phyloP scores from a whole-genome alignment of 2,797 vertebrate genomes.

The Macropus fuliginosus region DNA sequence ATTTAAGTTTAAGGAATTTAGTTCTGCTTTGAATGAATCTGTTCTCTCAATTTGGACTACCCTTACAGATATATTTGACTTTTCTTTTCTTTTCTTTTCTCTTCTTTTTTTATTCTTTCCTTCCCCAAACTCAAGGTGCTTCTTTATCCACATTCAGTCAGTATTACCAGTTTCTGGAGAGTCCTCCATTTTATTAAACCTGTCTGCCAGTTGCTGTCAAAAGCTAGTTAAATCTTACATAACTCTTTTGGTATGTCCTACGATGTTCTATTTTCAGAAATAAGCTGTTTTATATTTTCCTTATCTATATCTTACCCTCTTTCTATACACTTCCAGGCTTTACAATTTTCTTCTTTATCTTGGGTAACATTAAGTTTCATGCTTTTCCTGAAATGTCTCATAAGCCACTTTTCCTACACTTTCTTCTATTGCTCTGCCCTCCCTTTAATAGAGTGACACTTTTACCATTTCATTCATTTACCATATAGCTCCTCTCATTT shows the following conservation, averaged over 20 bases:
- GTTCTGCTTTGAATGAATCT: constrained; percentile 5
- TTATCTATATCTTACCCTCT: background rate
- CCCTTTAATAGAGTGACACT: background rate
- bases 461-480: background rate
- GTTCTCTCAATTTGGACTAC: constrained; percentile 6
- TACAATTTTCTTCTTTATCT: background rate
- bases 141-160: background rate
- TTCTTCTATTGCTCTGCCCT: background rate
- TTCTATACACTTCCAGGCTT: background rate
- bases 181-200: background rate
- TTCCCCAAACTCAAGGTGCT: background rate
- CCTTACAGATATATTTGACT: background rate
- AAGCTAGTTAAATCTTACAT: background rate
- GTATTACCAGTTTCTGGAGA: background rate
- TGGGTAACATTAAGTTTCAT: background rate
- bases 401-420: background rate
- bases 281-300: background rate
- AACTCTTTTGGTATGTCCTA: background rate
- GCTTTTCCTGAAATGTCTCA: background rate
- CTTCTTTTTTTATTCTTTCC: background rate
- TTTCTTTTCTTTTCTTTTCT: too few species aligned
- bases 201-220: background rate
- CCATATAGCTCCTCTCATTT: background rate
- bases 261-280: background rate
- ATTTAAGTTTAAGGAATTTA: background rate